Evolutionary conservation across 2,113 vertebrate genomes (phyloP).

Genomic region (Cryptotis parvus): DNA sequence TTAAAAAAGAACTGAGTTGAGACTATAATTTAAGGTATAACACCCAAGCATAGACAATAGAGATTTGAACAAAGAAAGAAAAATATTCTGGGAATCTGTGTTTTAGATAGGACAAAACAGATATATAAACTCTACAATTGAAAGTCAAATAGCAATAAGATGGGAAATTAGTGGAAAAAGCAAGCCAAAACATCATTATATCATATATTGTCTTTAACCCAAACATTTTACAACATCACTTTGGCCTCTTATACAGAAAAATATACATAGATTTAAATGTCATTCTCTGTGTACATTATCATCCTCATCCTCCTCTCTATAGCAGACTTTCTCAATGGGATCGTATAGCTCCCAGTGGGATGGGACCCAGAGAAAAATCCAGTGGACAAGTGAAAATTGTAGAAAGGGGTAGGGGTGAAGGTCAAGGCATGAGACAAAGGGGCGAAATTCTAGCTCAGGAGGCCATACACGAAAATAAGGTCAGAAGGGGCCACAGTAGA

Average conservation of each 20-base stretch:
- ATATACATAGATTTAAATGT: too few species aligned
- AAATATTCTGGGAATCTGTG: neutral
- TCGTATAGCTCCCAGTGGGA: too few species aligned
- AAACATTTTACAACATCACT: neutral
- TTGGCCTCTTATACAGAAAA: neutral
- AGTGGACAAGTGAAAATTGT: too few species aligned
- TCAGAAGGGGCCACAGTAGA: too few species aligned
- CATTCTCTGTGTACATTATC: too few species aligned
- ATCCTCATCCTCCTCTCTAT: too few species aligned
- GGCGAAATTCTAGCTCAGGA: too few species aligned
- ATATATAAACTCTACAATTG: neutral
- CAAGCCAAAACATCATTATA: neutral
- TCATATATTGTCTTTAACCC: neutral
- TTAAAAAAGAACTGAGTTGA: neutral
- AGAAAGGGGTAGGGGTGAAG: too few species aligned
- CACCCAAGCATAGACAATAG: neutral
- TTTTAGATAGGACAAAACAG: neutral
- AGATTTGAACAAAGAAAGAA: neutral
- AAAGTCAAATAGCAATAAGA: conserved; percentile 13
- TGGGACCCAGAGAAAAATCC: too few species aligned
- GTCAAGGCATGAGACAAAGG: too few species aligned
- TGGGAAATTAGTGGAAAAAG: neutral
- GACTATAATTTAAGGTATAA: neutral
- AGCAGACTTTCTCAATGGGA: too few species aligned
- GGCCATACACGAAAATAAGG: too few species aligned